Base-by-base conservation (phyloP, 2,797 vertebrate genomes). In the Pantherophis alleghaniensis region DNA sequence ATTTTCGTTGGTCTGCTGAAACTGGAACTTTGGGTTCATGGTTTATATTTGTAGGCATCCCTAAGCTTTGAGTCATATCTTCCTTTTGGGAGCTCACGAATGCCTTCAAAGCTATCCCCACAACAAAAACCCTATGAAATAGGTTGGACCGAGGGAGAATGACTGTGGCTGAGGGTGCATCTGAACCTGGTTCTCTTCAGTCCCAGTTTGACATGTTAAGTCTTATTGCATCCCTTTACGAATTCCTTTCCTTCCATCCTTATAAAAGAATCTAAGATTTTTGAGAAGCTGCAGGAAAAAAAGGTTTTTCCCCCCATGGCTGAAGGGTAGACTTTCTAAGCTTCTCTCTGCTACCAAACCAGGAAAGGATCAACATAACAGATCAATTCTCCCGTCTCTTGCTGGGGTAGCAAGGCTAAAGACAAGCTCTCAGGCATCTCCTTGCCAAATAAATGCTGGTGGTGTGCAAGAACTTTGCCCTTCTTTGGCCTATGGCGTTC, bases 391-490 rank as follows among this genome's bases (percentile, higher is more conserved):
- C 74, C 22, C 11, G 0, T 55, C 6, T 2, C 32, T 57, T 42
- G 69, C n/a, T 26, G 24, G 22, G 51, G 53, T 7, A 55, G 32
- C 3, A 1, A 13, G 60, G 60, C n/a, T 55, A 3, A 24, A 63
- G 60, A 5, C 5, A 66, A 7, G n/a, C 63, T 7, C 24, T 90
- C 11, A 79, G 24, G 4, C 55, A 11, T 47, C 14, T 47, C 69
- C 69, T 91, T 28, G 26, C 16, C 26, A 13, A 4, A 3, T 53
- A 66, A 26, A 79, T 16, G 60, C 0, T 0, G 0, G 1, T 42
- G 7, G 1, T 42, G 7, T 4, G 0, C 0, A 0, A 20, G 60
- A 92, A 28, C 86, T 16, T 51, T 56, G 18, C 87, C n/a, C 59
- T 59, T 2, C 1, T 5, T 13, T 26, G 20, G 26, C 55, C 37